Conservation (phyloP, 2,113 vertebrate genomes). For the Myrmecophaga tridactyla region DNA sequence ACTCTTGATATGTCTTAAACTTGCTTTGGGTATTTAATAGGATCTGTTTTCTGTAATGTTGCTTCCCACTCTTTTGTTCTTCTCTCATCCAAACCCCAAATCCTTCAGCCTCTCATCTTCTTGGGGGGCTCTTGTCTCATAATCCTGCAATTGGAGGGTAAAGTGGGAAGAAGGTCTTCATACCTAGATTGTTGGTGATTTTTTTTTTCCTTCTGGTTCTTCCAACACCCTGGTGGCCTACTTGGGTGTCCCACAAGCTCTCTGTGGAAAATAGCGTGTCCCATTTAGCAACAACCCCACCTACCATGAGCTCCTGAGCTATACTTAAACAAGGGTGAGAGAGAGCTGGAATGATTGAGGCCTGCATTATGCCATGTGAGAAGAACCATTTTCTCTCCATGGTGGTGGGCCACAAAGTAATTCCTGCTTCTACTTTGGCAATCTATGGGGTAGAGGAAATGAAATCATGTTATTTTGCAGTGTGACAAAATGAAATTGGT, state of each 20-base stretch:
- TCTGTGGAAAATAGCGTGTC: slow-evolving; percentile 63
- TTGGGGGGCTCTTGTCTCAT: slow-evolving; percentile 53
- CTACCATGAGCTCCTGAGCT: slow-evolving; percentile 58
- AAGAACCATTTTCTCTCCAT: slow-evolving; percentile 12
- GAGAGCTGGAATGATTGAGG: slow-evolving; percentile 13
- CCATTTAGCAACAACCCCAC: slow-evolving; percentile 71
- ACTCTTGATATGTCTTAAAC: slow-evolving; percentile 56
- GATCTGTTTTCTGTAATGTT: slow-evolving; percentile 55
- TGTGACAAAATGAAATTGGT: slow-evolving; percentile 44
- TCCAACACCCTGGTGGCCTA: slow-evolving; percentile 73
- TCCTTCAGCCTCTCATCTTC: slow-evolving; percentile 9
- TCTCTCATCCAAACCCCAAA: slow-evolving; percentile 62
- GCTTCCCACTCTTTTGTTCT: slow-evolving; percentile 12
- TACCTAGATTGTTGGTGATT: slow-evolving; percentile 58
- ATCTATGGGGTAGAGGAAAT: not conserved
- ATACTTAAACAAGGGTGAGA: slow-evolving; percentile 65
- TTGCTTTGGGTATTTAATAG: slow-evolving; percentile 47
- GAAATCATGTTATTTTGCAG: slow-evolving; percentile 56
- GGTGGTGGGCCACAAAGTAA: slow-evolving; percentile 67
- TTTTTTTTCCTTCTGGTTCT: slow-evolving; percentile 70
- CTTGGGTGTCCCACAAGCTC: slow-evolving; percentile 77
- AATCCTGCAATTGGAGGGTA: slow-evolving; percentile 73
- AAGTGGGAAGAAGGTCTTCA: slow-evolving; percentile 50
- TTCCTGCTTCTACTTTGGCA: slow-evolving; percentile 64
- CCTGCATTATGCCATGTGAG: not conserved